phyloP scores from a whole-genome alignment of 2,113 vertebrate species.

The Alaudala cheleensis region DNA sequence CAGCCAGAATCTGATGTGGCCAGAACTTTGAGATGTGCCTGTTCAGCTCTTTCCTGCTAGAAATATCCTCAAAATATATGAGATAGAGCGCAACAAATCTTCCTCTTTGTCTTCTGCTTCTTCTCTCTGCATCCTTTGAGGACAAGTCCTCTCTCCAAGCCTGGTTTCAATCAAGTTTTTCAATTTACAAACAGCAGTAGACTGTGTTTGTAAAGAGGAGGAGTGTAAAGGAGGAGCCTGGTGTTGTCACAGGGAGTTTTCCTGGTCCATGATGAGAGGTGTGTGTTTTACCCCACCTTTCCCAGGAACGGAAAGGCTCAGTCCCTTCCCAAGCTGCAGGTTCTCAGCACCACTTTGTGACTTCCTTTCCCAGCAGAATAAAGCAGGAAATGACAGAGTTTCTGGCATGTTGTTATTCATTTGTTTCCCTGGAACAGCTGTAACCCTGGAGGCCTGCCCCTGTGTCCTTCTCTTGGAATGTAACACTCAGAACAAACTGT shows the following conservation, averaged over 20 bases:
- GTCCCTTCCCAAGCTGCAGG: not conserved
- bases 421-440: not conserved
- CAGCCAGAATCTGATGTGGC: not conserved
- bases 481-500: not conserved
- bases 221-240: no score
- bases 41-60: not conserved
- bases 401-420: not conserved
- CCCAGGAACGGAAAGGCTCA: not conserved
- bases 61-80: not conserved
- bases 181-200: not conserved
- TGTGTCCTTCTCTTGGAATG: fast-evolving
- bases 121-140: not conserved
- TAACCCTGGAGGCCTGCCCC: no score
- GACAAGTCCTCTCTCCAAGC: not conserved
- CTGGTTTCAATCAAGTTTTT: not conserved
- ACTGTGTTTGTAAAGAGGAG: no score
- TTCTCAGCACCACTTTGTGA: not conserved
- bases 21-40: not conserved
- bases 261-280: not conserved
- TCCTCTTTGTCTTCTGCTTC: not conserved
- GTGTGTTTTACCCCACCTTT: not conserved
- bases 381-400: not conserved
- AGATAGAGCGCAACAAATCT: not conserved
- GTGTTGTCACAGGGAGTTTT: fast-evolving
- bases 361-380: not conserved